Conservation (phyloP, 2,888 invertebrate species). For the Mactromeris polynyma region DNA sequence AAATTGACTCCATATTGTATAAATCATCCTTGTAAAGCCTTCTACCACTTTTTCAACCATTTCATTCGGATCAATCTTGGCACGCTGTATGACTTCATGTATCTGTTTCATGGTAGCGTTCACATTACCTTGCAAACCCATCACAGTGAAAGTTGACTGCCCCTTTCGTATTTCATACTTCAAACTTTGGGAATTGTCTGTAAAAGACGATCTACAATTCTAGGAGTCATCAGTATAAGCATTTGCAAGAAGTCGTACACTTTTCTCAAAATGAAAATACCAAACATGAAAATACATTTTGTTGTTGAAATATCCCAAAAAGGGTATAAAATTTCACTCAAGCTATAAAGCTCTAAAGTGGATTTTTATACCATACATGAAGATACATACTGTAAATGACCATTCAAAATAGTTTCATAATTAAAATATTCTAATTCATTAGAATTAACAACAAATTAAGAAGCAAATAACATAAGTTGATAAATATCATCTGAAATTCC, state of each 20-base stretch:
- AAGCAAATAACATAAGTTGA: no score
- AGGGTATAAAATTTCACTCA: no score
- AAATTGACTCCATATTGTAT: not conserved
- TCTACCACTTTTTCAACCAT: not conserved
- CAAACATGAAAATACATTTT: not conserved
- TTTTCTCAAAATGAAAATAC: not conserved
- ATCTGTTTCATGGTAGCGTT: not conserved
- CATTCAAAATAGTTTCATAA: no score
- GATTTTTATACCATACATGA: no score
- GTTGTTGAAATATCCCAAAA: not conserved
- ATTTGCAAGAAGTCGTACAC: not conserved
- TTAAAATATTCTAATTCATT: no score
- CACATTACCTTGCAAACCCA: not conserved
- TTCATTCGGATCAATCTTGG: not conserved
- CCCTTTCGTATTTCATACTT: not conserved
- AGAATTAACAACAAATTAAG: no score
- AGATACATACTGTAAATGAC: no score
- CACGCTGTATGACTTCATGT: not conserved
- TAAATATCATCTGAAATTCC: no score
- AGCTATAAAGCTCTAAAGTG: no score
- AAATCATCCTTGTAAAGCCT: not conserved
- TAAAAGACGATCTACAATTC: no score
- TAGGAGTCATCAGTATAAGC: no score
- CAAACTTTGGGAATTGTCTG: not conserved
- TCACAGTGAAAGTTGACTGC: not conserved